A percentile compares a stretch with the other conserved stretches of the same genome.
phyloP scores from a whole-genome alignment of 2,113 vertebrate species.

The Thunnus thynnus region DNA sequence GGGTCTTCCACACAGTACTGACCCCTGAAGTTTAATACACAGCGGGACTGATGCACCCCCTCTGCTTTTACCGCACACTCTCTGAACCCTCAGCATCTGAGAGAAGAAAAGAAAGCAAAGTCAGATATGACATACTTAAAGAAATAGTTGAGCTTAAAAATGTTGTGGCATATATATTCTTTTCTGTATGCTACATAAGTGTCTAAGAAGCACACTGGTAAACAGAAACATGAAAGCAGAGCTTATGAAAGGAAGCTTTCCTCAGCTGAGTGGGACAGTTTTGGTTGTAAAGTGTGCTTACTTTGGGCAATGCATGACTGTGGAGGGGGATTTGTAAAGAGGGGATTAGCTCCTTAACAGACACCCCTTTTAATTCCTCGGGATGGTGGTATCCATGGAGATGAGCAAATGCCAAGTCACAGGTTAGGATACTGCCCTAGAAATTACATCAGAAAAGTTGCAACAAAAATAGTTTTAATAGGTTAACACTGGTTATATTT shows the following conservation, averaged over 20 bases:
- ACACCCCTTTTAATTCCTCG: slow-evolving; percentile 86
- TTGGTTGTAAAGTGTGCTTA: slow-evolving; percentile 65
- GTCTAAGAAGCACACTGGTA: slow-evolving; percentile 6
- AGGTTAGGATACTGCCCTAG: slow-evolving; percentile 89
- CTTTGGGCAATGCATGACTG: slow-evolving; percentile 87
- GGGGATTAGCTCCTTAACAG: slow-evolving; percentile 89
- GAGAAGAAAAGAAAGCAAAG: slow-evolving; percentile 7
- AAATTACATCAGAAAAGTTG: slow-evolving; percentile 20
- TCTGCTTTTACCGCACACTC: slow-evolving; percentile 83
- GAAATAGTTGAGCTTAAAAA: slow-evolving; percentile 3
- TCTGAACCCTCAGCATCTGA: slow-evolving; percentile 89
- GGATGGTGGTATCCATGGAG: slow-evolving; percentile 87
- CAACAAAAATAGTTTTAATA: slow-evolving; percentile 8
- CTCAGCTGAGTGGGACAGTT: slow-evolving; percentile 32
- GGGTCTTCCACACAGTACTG: slow-evolving; percentile 71
- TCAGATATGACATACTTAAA: not conserved
- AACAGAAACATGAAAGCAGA: slow-evolving; percentile 21
- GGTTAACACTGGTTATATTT: not conserved
- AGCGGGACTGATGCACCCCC: slow-evolving; percentile 87
- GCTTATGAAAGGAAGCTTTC: slow-evolving; percentile 11
- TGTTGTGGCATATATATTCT: not conserved
- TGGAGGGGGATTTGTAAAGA: slow-evolving; percentile 88
- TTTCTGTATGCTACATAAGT: not conserved
- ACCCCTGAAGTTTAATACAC: slow-evolving; percentile 88
- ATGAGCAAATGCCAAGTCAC: slow-evolving; percentile 89